Evolutionary conservation across 35 echinoderm and acorn worm species (phyloP), one percentile per base, ranked within the genome.

Genomic region (Apostichopus parvimensis): DNA sequence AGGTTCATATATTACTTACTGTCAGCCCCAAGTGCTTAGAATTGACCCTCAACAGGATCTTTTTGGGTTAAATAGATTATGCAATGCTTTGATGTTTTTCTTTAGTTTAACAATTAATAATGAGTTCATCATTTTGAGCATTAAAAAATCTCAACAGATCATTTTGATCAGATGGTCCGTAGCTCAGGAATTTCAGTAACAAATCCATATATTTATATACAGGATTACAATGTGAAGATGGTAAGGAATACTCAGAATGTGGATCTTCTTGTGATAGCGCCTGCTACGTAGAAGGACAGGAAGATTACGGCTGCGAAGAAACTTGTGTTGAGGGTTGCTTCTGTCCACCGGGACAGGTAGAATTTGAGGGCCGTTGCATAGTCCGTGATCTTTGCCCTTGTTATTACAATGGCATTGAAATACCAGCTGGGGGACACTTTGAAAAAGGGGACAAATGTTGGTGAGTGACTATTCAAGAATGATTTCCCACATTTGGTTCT

Each of bases 301-400:
- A 78, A 87, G 9, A 59, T 58, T 59, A 79, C 8, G 71, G 72
- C 25, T 93, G 86, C 53, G 86, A 85, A 5, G 65, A 83, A 71
- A 91, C 94, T 1, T 95, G 94, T 25, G 20, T 90, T 0, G 91
- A 93, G 83, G 94, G 94, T 0, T 95, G 94, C 79, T 90, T 77
- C 54, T 95, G 94, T 57, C 94, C 94, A 2, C 54, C 55, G 4
- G 94, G 94, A 34, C 87, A 93, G 70, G 92, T 93, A 13, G 45
- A 90, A 65, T 66, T 73, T 68, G 73, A 92, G 6, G 86, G 82
- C 8, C 25, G 59, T 23, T 93, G 92, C 54, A 89, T 93, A 22
- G 13, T 53, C 4, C 52, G 56, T 28, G 85, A 93, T 1, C 71
- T 11, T 18, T 93, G 92, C 80, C 92, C 92, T 18, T 93, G 92